phyloP scores from a whole-genome alignment of 2,113 vertebrate genomes.

The Chaetodon trifascialis region DNA sequence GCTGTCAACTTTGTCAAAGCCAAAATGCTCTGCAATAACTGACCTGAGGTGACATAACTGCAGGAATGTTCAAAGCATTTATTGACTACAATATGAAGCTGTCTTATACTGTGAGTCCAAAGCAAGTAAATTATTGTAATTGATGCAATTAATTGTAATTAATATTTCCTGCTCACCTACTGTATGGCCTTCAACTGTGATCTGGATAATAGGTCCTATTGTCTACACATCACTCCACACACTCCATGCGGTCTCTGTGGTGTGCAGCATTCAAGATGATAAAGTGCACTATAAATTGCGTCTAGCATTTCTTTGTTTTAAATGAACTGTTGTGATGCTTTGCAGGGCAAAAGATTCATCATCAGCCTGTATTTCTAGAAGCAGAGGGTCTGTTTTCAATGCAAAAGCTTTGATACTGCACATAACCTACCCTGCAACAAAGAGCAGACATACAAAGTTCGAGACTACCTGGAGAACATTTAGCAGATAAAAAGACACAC shows the following conservation, averaged over 20 bases:
- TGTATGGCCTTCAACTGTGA: not conserved
- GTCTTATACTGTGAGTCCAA: not conserved
- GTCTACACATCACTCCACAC: not conserved
- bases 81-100: not conserved
- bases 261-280: not conserved
- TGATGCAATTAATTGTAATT: constrained; percentile 12
- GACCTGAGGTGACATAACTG: not conserved
- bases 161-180: not conserved
- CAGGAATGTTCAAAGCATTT: not conserved
- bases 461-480: too few species aligned
- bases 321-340: too few species aligned
- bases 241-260: not conserved
- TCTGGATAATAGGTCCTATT: not conserved
- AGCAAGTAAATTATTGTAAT: constrained; percentile 24
- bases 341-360: too few species aligned
- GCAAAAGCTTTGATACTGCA: too few species aligned
- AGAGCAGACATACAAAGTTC: too few species aligned
- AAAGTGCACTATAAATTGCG: too few species aligned
- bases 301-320: too few species aligned
- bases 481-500: too few species aligned
- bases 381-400: too few species aligned
- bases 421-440: too few species aligned
- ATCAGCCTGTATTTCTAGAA: too few species aligned
- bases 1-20: constrained; percentile 3
- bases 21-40: constrained; percentile 15